A percentile compares a stretch with the other conserved stretches of the same genome.
Conservation (phyloP, 2,797 vertebrate species). For the Taenioides sp. region DNA sequence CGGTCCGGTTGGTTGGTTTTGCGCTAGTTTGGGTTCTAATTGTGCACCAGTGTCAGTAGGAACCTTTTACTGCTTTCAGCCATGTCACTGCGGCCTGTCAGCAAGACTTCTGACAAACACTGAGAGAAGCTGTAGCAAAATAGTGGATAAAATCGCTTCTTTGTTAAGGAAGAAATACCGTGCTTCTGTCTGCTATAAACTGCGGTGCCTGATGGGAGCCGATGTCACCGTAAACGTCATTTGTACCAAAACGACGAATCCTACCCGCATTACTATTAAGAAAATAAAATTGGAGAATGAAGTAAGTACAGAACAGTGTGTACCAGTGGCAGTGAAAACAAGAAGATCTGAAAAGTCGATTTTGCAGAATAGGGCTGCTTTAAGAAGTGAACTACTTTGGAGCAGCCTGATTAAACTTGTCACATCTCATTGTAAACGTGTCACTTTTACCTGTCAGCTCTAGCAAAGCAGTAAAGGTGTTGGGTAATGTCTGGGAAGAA, state of each 20-base stretch:
- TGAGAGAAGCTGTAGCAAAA: slow-evolving; percentile 20
- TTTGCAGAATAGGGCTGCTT: too few relatives aligned
- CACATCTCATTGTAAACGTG: slow-evolving; percentile 55
- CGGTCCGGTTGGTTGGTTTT: background rate
- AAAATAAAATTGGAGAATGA: too few relatives aligned
- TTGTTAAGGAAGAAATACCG: slow-evolving; percentile 57
- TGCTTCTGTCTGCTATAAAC: too few relatives aligned
- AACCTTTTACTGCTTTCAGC: slow-evolving; percentile 28
- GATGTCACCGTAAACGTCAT: too few relatives aligned
- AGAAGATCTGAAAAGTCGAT: too few relatives aligned
- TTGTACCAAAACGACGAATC: too few relatives aligned
- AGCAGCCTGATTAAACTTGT: slow-evolving; percentile 62
- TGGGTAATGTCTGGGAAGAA: slow-evolving; percentile 13
- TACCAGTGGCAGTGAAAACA: too few relatives aligned
- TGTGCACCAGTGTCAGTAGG: slow-evolving; percentile 30
- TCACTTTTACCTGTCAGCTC: slow-evolving; percentile 42
- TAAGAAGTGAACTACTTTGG: slow-evolving; percentile 12
- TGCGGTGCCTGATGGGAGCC: too few relatives aligned
- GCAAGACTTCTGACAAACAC: slow-evolving; percentile 19
- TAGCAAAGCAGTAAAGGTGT: slow-evolving; percentile 18
- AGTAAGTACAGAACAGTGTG: too few relatives aligned
- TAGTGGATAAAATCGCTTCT: slow-evolving; percentile 32
- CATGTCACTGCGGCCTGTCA: slow-evolving; percentile 15
- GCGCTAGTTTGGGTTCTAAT: slow-evolving; percentile 33
- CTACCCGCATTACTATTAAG: too few relatives aligned